These are phyloP conservation scores for Anguilla rostrata DNA, from an alignment of 2,113 vertebrate species.

Conservation along the genomic window DNA sequence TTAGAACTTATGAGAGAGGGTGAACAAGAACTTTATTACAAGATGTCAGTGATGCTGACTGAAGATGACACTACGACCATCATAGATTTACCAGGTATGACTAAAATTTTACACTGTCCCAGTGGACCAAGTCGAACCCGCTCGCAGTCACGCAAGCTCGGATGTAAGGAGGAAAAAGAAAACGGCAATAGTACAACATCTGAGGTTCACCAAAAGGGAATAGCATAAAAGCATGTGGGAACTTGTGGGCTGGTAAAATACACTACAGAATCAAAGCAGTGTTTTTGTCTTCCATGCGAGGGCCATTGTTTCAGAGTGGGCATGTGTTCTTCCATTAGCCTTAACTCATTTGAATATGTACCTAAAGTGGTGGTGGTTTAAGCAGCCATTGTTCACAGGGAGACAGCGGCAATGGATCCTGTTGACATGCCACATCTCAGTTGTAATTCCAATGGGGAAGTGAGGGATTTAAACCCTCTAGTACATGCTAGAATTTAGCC, in stretches of 20 bases:
- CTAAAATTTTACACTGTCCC: background rate
- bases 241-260: background rate
- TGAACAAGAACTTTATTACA: conserved; percentile 65
- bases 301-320: conserved; percentile 56
- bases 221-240: background rate
- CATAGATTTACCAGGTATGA: conserved; percentile 74
- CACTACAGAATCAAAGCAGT: background rate
- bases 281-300: conserved; percentile 8
- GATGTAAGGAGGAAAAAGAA: background rate
- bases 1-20: conserved; percentile 61
- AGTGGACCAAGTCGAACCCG: background rate
- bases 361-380: conserved; percentile 59
- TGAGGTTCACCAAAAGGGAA: background rate
- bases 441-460: conserved; percentile 71
- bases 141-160: background rate
- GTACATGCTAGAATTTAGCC: conserved; percentile 63
- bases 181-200: background rate
- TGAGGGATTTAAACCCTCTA: conserved; percentile 70
- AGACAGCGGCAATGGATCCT: conserved; percentile 63
- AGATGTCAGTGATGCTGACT: conserved; percentile 69
- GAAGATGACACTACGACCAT: conserved; percentile 58
- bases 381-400: conserved; percentile 67
- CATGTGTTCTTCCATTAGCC: conserved; percentile 61
- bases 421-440: conserved; percentile 65
- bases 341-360: conserved; percentile 55